Percentiles rank a stretch among this genome's conserved stretches.
These are phyloP conservation scores for Tetranychus piercei DNA, from an alignment of 2,888 invertebrate species.

Conservation along the genomic window DNA sequence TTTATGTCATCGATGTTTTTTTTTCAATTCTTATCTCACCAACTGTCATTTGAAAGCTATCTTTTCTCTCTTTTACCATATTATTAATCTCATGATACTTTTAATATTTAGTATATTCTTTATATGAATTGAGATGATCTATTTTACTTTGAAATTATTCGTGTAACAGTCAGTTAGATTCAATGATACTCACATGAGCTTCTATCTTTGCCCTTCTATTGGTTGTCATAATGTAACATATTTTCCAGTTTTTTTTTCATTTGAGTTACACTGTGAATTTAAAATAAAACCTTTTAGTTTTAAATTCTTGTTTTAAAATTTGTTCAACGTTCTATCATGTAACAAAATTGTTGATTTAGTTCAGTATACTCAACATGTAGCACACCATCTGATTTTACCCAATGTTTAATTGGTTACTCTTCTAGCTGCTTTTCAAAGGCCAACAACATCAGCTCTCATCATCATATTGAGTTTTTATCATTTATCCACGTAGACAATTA, in stretches of 20 bases:
- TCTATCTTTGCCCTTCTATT: too few relatives aligned
- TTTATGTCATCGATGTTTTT: neutral
- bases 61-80: neutral
- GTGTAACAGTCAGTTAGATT: neutral
- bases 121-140: neutral
- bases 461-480: neutral
- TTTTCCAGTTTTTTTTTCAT: too few relatives aligned
- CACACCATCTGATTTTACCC: too few relatives aligned
- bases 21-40: neutral
- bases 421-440: neutral
- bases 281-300: too few relatives aligned
- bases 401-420: neutral
- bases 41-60: neutral
- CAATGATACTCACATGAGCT: too few relatives aligned
- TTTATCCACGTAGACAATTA: conserved; percentile 1
- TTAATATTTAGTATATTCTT: neutral
- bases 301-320: too few relatives aligned
- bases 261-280: too few relatives aligned
- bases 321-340: too few relatives aligned
- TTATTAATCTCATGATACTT: neutral
- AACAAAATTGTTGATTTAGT: too few relatives aligned
- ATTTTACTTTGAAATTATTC: neutral
- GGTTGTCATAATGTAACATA: too few relatives aligned
- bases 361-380: too few relatives aligned
- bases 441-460: neutral